Evolutionary conservation across 2,113 vertebrate genomes (phyloP).

Genomic region (Upupa epops): DNA sequence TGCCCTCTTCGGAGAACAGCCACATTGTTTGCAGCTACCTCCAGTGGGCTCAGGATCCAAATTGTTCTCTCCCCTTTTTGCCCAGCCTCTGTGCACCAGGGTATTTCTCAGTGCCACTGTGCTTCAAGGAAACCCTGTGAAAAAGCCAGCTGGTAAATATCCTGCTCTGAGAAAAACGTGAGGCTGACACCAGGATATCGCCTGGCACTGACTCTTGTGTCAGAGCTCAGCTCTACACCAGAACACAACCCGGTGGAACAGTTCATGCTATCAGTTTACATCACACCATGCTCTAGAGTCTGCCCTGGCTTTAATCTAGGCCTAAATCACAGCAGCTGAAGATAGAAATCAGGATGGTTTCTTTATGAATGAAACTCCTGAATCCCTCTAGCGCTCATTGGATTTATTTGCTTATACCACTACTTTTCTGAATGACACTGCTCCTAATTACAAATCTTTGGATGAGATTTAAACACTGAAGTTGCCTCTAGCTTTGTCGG

Average conservation of each 20-base stretch:
- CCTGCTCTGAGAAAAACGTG: background rate
- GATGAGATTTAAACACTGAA: background rate
- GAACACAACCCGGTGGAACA: background rate
- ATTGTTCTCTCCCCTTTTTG: background rate
- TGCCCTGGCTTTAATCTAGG: background rate
- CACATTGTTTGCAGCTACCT: background rate
- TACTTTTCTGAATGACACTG: background rate
- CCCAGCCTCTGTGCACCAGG: background rate
- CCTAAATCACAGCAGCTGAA: slow-evolving; percentile 20
- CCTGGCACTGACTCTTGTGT: background rate
- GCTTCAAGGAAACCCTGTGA: background rate
- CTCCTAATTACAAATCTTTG: slow-evolving; percentile 12
- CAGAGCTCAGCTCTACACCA: background rate
- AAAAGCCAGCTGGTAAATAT: background rate
- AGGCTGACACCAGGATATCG: background rate
- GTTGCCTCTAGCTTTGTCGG: background rate
- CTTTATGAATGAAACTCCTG: background rate
- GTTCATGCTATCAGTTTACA: slow-evolving; percentile 16
- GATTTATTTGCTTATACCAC: slow-evolving; percentile 7
- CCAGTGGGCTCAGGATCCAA: background rate
- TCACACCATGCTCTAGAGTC: background rate
- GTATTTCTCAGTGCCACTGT: background rate
- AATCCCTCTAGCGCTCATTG: background rate
- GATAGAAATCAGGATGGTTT: background rate
- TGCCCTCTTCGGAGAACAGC: background rate